Percentiles rank a stretch among this genome's conserved stretches.
These are phyloP conservation scores for Australoheros facetus DNA, from an alignment of 2,797 vertebrate species.

Conservation along the genomic window DNA sequence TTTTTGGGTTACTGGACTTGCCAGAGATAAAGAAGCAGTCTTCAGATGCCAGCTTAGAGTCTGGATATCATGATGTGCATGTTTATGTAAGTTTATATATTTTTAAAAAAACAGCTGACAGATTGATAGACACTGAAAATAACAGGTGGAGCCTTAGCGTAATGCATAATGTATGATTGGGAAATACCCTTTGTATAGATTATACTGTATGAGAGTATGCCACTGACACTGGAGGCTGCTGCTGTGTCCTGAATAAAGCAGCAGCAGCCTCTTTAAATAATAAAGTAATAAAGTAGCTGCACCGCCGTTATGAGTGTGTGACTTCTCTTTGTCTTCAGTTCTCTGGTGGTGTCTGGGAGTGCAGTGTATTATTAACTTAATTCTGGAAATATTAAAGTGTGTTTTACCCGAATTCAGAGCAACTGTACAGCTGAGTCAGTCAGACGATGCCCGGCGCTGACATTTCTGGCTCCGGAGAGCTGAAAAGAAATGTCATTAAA, in stretches of 20 bases:
- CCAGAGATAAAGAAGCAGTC: background rate
- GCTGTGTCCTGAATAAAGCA: slow-evolving; percentile 14
- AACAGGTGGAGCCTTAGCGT: background rate
- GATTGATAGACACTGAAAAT: background rate
- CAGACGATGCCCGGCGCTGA: slow-evolving; percentile 9
- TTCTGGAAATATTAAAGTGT: slow-evolving; percentile 55
- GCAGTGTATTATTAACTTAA: slow-evolving; percentile 33
- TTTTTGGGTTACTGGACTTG: too few species aligned
- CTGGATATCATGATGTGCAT: background rate
- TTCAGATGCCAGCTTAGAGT: background rate
- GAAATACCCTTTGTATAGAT: slow-evolving; percentile 1
- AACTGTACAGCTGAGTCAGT: slow-evolving; percentile 22
- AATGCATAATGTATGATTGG: background rate
- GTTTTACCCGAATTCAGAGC: slow-evolving; percentile 48
- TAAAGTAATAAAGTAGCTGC: slow-evolving; percentile 27
- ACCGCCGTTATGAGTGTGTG: slow-evolving; percentile 7
- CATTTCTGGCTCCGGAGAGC: slow-evolving; percentile 48
- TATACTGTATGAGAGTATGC: background rate
- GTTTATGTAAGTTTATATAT: background rate
- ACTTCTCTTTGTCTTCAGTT: slow-evolving; percentile 32
- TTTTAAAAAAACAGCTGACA: background rate
- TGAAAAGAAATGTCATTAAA: slow-evolving; percentile 43
- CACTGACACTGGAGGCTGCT: background rate
- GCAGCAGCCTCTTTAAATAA: slow-evolving; percentile 13
- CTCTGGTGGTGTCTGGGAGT: slow-evolving; percentile 27